phyloP scores from a whole-genome alignment of 2,888 invertebrate genomes.

The Serrognathus titanus region DNA sequence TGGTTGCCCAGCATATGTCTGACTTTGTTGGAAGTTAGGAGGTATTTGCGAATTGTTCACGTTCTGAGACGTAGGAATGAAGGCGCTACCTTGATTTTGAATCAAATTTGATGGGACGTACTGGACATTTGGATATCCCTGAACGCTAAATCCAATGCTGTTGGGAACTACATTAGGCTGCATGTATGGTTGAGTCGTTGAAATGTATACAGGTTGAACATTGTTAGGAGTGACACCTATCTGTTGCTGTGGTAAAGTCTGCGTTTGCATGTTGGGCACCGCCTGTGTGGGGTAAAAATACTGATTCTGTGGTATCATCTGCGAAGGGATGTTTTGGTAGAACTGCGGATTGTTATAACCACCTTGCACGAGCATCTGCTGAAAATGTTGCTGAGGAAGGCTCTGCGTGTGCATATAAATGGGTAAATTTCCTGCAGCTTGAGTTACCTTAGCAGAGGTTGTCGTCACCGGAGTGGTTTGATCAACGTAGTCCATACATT shows the following conservation, averaged over 20 bases:
- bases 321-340: slow-evolving; percentile 39
- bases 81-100: slow-evolving; percentile 45
- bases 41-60: slow-evolving; percentile 27
- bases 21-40: slow-evolving; percentile 42
- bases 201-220: slow-evolving; percentile 40
- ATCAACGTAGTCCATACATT: slow-evolving; percentile 74
- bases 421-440: slow-evolving; percentile 26
- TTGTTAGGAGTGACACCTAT: slow-evolving; percentile 30
- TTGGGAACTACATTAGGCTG: slow-evolving; percentile 37
- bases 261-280: slow-evolving; percentile 41
- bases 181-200: slow-evolving; percentile 39
- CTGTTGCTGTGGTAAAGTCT: slow-evolving; percentile 41
- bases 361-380: slow-evolving; percentile 47
- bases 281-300: slow-evolving; percentile 44
- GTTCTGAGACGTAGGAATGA: slow-evolving; percentile 45
- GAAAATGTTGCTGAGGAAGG: slow-evolving; percentile 50
- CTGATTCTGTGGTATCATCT: slow-evolving; percentile 44
- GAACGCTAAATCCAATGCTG: slow-evolving; percentile 35
- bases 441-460: slow-evolving; percentile 31
- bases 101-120: slow-evolving; percentile 44
- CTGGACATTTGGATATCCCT: slow-evolving; percentile 37
- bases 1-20: slow-evolving; percentile 43
- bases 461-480: slow-evolving; percentile 50
- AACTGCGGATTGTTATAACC: slow-evolving; percentile 24
- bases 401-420: slow-evolving; percentile 48